Evolutionary conservation across 2,797 vertebrate genomes (phyloP), one percentile per base, ranked within the genome.

Genomic region (Tolypeutes matacus): DNA sequence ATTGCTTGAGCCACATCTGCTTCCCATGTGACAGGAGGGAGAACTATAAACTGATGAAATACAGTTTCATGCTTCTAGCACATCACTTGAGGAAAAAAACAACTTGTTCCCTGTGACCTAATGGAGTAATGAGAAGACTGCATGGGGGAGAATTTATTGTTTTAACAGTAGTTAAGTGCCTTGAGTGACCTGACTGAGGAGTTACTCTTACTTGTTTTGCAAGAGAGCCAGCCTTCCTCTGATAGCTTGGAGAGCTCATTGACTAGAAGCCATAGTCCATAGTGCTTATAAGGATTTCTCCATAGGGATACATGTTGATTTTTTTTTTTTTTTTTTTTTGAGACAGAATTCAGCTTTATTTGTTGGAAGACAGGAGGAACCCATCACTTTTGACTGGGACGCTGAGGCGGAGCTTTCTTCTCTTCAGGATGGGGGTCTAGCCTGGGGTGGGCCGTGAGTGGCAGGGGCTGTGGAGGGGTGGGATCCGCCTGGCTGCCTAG

Each of bases 291-390:
- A 96, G 64, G 84, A 90, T 95, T 95, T 97, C 78, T 56, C 53
- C 5, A 6, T 20, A 89, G 49, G 62, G 58, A 94, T 93, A 91
- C 92, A 93, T 96, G 92, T 94, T 97, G 83, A 81, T 93, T 96
- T n/a, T n/a, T n/a, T n/a, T n/a, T n/a, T n/a, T n/a, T n/a, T n/a
- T n/a, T n/a, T n/a, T n/a, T n/a, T n/a, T n/a, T n/a, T n/a, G n/a
- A n/a, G 39, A 39, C 39, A 7, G 39, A 39, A 39, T 7, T 39
- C 39, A 39, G 39, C 39, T 39, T 39, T 39, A 39, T 39, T 39
- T 39, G 39, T 39, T 39, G 39, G 39, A 39, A 39, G 39, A 39
- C 39, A 39, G 39, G 39, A 39, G 39, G 39, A 39, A 39, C 39
- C 56, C 31, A 39, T 94, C 80, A 86, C 29, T 82, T 56, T 56